Base-by-base conservation (phyloP, 2,797 vertebrate species). In the Halcyon badia region DNA sequence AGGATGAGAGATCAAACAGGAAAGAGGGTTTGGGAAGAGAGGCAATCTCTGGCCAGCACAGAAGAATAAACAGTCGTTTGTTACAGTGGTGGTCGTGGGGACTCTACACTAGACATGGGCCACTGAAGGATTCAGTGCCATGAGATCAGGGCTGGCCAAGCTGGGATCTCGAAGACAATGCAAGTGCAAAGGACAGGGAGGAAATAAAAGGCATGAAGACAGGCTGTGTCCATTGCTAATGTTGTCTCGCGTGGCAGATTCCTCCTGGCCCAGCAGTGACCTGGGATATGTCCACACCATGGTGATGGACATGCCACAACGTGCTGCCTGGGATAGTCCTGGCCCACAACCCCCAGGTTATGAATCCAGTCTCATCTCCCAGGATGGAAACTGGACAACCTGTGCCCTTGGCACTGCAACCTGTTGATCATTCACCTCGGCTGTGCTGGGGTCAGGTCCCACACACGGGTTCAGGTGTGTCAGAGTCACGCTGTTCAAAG, bases 281-380 rank as follows among this genome's bases (percentile, higher is more conserved):
- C 6, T 44, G 39, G 39, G 35, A 49, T 28, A 33, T 14, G 21
- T 46, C 52, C 52, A 41, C 5, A 0, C 11, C 1, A 0, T 21
- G 18, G 9, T 75, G n/a, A 62, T n/a, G 46, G 9, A 39, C 18
- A 8, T 17, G n/a, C 9, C 8, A 12, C 21, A 65, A 30, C 31
- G 14, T 30, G n/a, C 22, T 57, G 22, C 49, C 33, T 46, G 61
- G 56, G 37, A n/a, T 5, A 4, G 22, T 35, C 26, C 49, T 60
- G 21, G 15, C 4, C 30, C 15, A 3, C 28, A 73, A 42, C 18
- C 8, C 30, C 15, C 41, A 65, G 14, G 11, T 61, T 56, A 39
- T 25, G 41, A 71, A 39, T 31, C 46, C 58, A 77, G 31, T 20
- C 20, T 93, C 18, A 41, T 46, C 3, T 62, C 30, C 42, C 22